Evolutionary conservation across 2,888 invertebrate genomes (phyloP), one percentile per base, ranked within the genome.

Genomic region (Dastarcus helophoroides): DNA sequence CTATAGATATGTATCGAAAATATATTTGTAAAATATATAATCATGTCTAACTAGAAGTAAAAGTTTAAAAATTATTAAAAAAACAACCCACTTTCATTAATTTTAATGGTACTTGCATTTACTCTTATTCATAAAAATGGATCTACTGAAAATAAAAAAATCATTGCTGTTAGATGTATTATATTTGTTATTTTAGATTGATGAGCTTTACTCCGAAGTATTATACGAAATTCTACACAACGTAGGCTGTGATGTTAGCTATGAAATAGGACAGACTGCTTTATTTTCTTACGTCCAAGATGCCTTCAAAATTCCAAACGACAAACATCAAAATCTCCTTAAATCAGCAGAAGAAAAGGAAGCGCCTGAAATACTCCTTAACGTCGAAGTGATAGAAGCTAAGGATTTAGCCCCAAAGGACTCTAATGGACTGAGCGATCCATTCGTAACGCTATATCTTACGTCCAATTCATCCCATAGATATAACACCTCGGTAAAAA

Each of bases 341-440:
- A 73, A 77, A 26, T 67, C 71, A 37, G 85, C 83, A 0, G 73
- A 73, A 51, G 73, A 73, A 8, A 85, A 84, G 58, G 81, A 86
- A 66, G 79, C 86, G 2, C 88, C 88, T 0, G 82, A 85, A 48
- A 67, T 88, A 46, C 73, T 83, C 60, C 63, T 89, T 23, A 86
- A 88, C 54, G 79, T 89, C 6, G 85, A 88, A 63, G 74, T 89
- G 3, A 75, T 88, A 30, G 86, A 88, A 63, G 86, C 84, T 2
- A 86, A 85, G 63, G 85, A 86, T 47, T 61, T 89, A 23, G 69
- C 74, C 37, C 77, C 88, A 11, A 88, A 88, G 61, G 89, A 89
- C 58, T 76, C 86, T 0, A 89, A 84, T 54, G 89, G 95, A n/a
- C 71, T 90, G 42, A 93, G 93, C 48, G 97, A 98, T 63, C 97